Base-by-base conservation (phyloP, 1,140 invertebrate species). In the Pseudomyrmex gracilis region DNA sequence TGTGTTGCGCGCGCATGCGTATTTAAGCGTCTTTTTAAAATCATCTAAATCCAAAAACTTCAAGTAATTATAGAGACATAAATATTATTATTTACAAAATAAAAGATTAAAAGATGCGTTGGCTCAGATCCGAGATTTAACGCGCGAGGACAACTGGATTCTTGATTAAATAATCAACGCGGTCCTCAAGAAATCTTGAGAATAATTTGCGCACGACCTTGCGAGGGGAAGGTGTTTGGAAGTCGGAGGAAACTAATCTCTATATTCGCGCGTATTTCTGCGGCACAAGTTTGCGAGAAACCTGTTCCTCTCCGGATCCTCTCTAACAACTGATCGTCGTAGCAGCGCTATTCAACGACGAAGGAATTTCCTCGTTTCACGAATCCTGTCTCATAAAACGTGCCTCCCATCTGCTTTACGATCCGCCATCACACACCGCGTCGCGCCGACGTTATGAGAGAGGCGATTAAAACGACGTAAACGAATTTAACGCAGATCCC, bases 331-430 rank as follows among this genome's bases (percentile, higher is more conserved):
- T 34, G 60, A 24, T 12, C 43, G 34, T 34, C 34, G 34, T 12
- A 71, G n/a, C 70, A 47, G 15, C 49, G 43, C 74, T 64, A 58
- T 78, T 68, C 63, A 47, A 70, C 64, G 17, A 15, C 53, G 61
- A 78, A 47, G 34, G 85, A 85, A 89, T 85, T 87, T 83, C 20
- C 80, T 85, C 85, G 82, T 85, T 73, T 76, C 70, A 57, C 63
- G 77, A 85, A 82, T 86, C 83, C 67, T 43, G 53, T 15, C 71
- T 61, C 68, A 77, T 90, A 85, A 85, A 89, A 85, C 61, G 73
- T 76, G 70, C 77, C 80, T 77, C 63, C 17, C 58, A 67, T 73
- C 24, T 64, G 68, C 73, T 90, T 90, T 86, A 85, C 60, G 83
- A 87, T 3, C 71, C 17, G 15, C n/a, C 55, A 53, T 47, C 24